Evolutionary conservation across 2,113 vertebrate species (phyloP), one percentile per base, ranked within the genome.

Genomic region (Alethe diademata): DNA sequence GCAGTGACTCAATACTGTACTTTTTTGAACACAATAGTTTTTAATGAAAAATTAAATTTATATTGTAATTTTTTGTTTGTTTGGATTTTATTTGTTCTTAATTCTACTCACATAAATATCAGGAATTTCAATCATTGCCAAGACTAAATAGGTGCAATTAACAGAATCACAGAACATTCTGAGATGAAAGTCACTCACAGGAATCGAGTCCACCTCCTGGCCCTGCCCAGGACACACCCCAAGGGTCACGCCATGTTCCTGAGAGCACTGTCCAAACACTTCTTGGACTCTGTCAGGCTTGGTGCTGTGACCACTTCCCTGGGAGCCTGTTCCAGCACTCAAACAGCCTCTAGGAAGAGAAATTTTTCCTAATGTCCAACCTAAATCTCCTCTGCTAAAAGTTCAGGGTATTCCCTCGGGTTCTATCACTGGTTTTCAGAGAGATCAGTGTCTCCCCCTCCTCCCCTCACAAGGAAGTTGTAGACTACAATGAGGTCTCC

Each of bases 341-440:
- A 40, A 31, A 2, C 1, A 31, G 1, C 8, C 16, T 47, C 40
- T 54, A 5, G 25, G 2, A 5, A 8, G 61, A 54, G 14, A 67
- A 31, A 5, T 2, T 54, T 53, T 75, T 23, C 47, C 11, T 54
- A 16, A 82, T 40, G 61, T 13, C 9, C n/a, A 54, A 14, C 4
- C 5, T 47, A 38, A 67, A 67, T 53, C n/a, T 54, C 9, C 17
- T 10, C 24, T 53, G 24, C 38, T 20, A 45, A 31, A 66, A 45
- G 4, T 60, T 67, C 28, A n/a, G 6, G 1, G 2, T 19, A 14
- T n/a, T 80, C 15, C 19, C 26, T 43, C 0, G 0, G 13, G 8
- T 61, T 15, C 28, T 45, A 15, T 53, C 22, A 28, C 26, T 38
- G 22, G 12, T 33, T 40, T 60, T 50, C 19, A 70, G 29, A 40